A percentile compares a stretch with the other conserved stretches of the same genome.
Conservation (phyloP, 1,140 invertebrate species). For the Anastatus disparis region DNA sequence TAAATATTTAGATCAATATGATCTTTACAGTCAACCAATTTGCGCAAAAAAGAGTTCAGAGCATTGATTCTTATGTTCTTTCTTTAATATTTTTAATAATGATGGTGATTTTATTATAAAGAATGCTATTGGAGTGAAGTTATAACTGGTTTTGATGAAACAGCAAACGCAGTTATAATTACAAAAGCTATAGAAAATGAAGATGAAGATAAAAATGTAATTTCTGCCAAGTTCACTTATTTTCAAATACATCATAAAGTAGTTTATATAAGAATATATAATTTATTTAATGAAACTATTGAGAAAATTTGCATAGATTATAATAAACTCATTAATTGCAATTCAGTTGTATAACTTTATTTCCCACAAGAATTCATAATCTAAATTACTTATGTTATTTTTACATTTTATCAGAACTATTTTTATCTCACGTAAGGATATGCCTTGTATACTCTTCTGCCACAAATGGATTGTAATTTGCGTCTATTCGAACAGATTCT, state of each 20-base stretch:
- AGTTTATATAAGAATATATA: slow-evolving; percentile 9
- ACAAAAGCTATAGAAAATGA: background rate
- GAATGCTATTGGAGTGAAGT: too few species aligned
- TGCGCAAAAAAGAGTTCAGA: slow-evolving; percentile 30
- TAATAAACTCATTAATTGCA: background rate
- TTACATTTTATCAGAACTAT: background rate
- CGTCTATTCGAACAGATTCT: slow-evolving; percentile 46
- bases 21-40: background rate
- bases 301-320: background rate
- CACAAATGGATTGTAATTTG: slow-evolving; percentile 40
- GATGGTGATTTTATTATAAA: slow-evolving; percentile 39
- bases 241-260: background rate
- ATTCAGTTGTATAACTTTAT: background rate
- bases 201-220: background rate
- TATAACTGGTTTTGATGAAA: too few species aligned
- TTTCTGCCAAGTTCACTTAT: background rate
- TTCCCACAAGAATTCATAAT: background rate
- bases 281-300: slow-evolving; percentile 13
- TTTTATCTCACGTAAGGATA: background rate
- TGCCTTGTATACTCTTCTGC: slow-evolving; percentile 48
- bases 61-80: slow-evolving; percentile 44
- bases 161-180: too few species aligned
- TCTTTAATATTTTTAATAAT: slow-evolving; percentile 48
- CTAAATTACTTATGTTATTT: background rate
- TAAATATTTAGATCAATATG: slow-evolving; percentile 37